Percentiles rank a stretch among this genome's conserved stretches.
Evolutionary conservation across 2,113 vertebrate genomes (phyloP).

Genomic region (Microcebus jonahi): DNA sequence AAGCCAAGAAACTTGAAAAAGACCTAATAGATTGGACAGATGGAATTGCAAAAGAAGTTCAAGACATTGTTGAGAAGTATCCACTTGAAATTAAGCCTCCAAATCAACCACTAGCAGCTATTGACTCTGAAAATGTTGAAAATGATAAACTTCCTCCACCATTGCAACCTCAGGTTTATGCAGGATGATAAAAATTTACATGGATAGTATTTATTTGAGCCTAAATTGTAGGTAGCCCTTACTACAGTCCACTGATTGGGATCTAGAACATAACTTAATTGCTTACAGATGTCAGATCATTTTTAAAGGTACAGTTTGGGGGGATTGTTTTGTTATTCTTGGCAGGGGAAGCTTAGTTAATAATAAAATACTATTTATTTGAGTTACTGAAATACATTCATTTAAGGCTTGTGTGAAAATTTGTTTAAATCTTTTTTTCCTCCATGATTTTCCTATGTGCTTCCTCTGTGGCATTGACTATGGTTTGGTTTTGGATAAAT

Average conservation of each 20-base stretch:
- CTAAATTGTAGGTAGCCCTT: constrained; percentile 53
- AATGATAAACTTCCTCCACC: constrained; percentile 94
- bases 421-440: constrained; percentile 78
- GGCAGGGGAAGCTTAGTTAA: constrained; percentile 62
- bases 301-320: constrained; percentile 82
- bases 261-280: constrained; percentile 54
- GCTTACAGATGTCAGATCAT: constrained; percentile 75
- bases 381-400: constrained; percentile 79
- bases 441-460: constrained; percentile 69
- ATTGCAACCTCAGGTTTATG: constrained; percentile 93
- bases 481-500: constrained; percentile 73
- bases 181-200: constrained; percentile 83
- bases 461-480: constrained; percentile 77
- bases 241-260: constrained; percentile 42
- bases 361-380: constrained; percentile 86
- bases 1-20: constrained; percentile 91
- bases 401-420: constrained; percentile 79
- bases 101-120: constrained; percentile 88
- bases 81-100: constrained; percentile 90
- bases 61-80: constrained; percentile 92
- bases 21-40: constrained; percentile 95
- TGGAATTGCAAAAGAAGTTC: constrained; percentile 90
- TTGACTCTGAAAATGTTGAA: constrained; percentile 94
- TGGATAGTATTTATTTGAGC: constrained; percentile 36
- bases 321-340: constrained; percentile 40